A percentile compares a stretch with the other conserved stretches of the same genome.
Evolutionary conservation across 2,888 invertebrate genomes (phyloP).

Genomic region (Campopleginae sp.): DNA sequence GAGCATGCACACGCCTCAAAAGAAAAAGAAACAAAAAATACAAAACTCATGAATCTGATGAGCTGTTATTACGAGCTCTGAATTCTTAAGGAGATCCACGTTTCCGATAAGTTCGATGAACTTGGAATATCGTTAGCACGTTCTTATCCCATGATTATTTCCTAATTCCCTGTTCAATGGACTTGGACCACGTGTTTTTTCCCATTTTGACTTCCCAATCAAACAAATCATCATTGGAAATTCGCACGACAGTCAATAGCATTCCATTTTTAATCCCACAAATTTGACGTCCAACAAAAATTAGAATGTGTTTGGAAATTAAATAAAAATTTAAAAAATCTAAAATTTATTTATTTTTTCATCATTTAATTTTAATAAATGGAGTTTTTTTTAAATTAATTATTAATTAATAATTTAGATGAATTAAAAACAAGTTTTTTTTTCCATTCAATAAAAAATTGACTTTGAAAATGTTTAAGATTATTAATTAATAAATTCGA

Average conservation of each 20-base stretch:
- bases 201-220: neutral
- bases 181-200: neutral
- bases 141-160: neutral
- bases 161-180: neutral
- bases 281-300: neutral
- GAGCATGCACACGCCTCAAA: slow-evolving; percentile 23
- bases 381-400: too few relatives aligned
- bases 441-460: too few relatives aligned
- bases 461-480: too few relatives aligned
- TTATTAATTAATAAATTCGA: too few relatives aligned
- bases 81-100: slow-evolving; percentile 51
- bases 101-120: slow-evolving; percentile 50
- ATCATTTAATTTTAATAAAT: too few relatives aligned
- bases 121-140: slow-evolving; percentile 18
- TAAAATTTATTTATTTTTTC: too few relatives aligned
- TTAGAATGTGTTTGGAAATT: too few relatives aligned
- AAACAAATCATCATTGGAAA: neutral
- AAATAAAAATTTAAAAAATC: too few relatives aligned
- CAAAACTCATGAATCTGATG: slow-evolving; percentile 37
- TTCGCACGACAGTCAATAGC: neutral
- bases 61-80: slow-evolving; percentile 50
- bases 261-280: neutral
- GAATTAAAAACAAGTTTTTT: too few relatives aligned
- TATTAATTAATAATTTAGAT: too few relatives aligned
- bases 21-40: slow-evolving; percentile 7